These are phyloP conservation scores for Lasioglossum marginatum DNA, from an alignment of 2,888 invertebrate species.

Conservation along the genomic window DNA sequence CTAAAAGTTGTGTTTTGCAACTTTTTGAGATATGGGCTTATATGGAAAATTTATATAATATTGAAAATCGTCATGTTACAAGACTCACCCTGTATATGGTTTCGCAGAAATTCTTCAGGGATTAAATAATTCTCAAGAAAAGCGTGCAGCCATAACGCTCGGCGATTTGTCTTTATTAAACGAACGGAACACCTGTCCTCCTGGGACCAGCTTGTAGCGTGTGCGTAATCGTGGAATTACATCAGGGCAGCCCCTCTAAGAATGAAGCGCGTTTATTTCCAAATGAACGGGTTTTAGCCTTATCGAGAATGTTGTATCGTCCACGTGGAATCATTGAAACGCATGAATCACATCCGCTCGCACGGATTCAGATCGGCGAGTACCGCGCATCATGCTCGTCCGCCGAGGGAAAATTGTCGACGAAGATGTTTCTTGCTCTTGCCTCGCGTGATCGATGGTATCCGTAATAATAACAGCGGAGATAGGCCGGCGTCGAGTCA, in stretches of 20 bases:
- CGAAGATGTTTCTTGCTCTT: conserved; percentile 49
- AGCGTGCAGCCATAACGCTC: not conserved
- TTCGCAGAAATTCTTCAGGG: not conserved
- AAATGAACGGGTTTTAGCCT: conserved; percentile 40
- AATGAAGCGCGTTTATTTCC: conserved; percentile 29
- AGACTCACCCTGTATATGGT: no score
- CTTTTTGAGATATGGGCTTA: no score
- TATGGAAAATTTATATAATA: no score
- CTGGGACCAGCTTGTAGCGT: not conserved
- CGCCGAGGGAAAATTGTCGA: conserved; percentile 20
- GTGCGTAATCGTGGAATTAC: conserved; percentile 30
- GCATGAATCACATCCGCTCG: conserved; percentile 46
- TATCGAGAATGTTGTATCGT: conserved; percentile 34
- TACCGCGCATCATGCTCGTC: not conserved
- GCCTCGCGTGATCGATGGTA: conserved; percentile 46
- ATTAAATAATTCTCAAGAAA: not conserved
- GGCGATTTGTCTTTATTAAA: conserved; percentile 3
- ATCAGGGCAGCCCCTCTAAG: conserved; percentile 12
- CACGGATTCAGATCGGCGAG: conserved; percentile 46
- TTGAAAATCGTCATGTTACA: no score
- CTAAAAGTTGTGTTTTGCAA: no score
- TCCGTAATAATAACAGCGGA: conserved; percentile 43
- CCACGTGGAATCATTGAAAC: conserved; percentile 48
- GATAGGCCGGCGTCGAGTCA: conserved; percentile 26
- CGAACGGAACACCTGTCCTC: conserved; percentile 8